A percentile compares a stretch with the other conserved stretches of the same genome.
Conservation (phyloP, 2,888 invertebrate species). For the Pandemis corylana region DNA sequence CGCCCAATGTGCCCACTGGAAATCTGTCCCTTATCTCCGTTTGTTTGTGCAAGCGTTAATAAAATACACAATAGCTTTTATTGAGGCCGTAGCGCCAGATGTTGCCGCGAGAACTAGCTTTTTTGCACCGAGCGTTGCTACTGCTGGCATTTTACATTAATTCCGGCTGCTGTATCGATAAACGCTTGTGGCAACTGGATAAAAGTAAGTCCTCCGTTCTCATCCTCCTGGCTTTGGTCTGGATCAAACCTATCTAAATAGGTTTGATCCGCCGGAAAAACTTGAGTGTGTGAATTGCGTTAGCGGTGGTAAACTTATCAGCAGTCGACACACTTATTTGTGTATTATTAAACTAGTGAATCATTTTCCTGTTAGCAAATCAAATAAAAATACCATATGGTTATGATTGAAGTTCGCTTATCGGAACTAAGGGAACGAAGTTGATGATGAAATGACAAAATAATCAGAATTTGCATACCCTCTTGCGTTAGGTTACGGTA, state of each 20-base stretch:
- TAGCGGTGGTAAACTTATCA: constrained; percentile 60
- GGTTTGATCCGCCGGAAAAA: neutral
- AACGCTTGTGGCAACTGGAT: constrained; percentile 20
- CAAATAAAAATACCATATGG: neutral
- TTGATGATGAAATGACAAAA: neutral
- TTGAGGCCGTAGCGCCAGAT: constrained; percentile 57
- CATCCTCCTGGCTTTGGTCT: no score
- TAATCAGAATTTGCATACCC: constrained; percentile 15
- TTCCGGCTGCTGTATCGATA: constrained; percentile 23
- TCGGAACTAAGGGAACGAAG: neutral
- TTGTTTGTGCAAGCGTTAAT: constrained; percentile 45
- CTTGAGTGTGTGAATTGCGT: constrained; percentile 59
- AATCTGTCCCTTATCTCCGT: constrained; percentile 44
- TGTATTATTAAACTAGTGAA: constrained; percentile 55
- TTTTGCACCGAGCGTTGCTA: constrained; percentile 30
- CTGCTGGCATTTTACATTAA: constrained; percentile 28
- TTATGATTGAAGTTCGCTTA: neutral
- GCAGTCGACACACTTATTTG: constrained; percentile 61
- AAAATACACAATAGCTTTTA: constrained; percentile 47
- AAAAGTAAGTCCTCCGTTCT: neutral
- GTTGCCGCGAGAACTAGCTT: constrained; percentile 52
- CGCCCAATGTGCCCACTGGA: constrained; percentile 47
- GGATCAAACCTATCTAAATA: neutral
- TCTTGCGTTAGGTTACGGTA: constrained; percentile 28
- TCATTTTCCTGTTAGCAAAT: constrained; percentile 61